Base-by-base conservation (phyloP, 2,113 vertebrate species). In the Leptosomus discolor region DNA sequence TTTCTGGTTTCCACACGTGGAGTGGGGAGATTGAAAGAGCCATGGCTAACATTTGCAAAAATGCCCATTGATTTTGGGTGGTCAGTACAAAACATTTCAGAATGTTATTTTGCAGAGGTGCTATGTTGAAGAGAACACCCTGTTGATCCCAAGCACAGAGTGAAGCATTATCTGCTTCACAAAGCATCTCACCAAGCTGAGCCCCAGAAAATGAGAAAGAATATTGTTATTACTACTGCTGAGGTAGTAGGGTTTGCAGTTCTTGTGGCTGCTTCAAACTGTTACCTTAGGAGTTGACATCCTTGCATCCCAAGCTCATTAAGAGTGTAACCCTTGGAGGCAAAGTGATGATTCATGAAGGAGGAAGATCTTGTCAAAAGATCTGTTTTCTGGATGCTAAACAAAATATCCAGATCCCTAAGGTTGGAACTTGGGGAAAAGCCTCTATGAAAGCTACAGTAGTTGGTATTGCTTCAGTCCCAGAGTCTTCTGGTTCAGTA, bases 271-370 rank as follows among this genome's bases (percentile, higher is more conserved):
- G 74, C 70, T 56, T 86, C 85, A 39, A n/a, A 24, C 39, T 50
- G 45, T 73, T 68, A 9, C 79, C 79, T 76, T 41, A 84, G 60
- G 64, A 89, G 54, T 0, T 80, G 91, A 63, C 88, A 88, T 71
- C 54, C 75, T 54, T 30, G 41, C 0, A 0, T 65, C 79, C 41
- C 0, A 0, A 77, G 67, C 50, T 65, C 45, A 37, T 56, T 32
- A 48, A 29, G 50, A 4, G 1, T 24, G 71, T 91, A 85, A 95
- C 69, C 53, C 88, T 92, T 65, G 73, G 85, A 90, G 78, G 54
- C 82, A 68, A 71, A 83, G 71, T 24, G 63, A 80, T 88, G 85
- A 92, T 86, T 83, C 58, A 74, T 15, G 32, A 69, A 86, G 71
- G 71, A 57, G 24, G 70, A 88, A 76, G 82, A 79, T 63, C 79